Base-by-base conservation (phyloP, 2,113 vertebrate species). In the Rhinichthys klamathensis region DNA sequence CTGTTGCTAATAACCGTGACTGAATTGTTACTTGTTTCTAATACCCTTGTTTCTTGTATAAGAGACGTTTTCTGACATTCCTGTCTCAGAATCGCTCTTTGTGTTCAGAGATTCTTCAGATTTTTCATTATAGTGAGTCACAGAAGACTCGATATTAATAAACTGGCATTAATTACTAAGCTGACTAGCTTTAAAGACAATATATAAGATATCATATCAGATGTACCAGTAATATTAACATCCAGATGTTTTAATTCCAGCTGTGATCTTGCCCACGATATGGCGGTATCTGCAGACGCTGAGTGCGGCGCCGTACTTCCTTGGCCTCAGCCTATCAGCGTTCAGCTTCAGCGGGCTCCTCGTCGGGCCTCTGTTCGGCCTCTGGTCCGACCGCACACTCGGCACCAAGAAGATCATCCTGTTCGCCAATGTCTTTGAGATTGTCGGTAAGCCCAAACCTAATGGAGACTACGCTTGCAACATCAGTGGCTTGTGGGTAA, bases 201-300 rank as follows among this genome's bases (percentile, higher is more conserved):
- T 79, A 61, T 2, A 21, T 11, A 21, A 2, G 51, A 27, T 21
- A 51, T 8, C 30, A 10, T 8, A 67, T 35, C 30, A 35, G 65
- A 67, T 38, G 3, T 69, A 9, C 6, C 25, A 13, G 16, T 32
- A 16, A 30, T 30, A 63, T 67, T 16, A 0, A 69, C 2, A 21
- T 12, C 0, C 51, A 11, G n/a, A 27, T 27, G 25, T 32, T 30
- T 76, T 46, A 0, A 16, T 25, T 76, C 41, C 27, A 96, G 96
- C 96, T 84, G 96, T 96, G 79, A 96, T 96, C 86, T 89, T 96
- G 56, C 96, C 96, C 16, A 96, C 96, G 3, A 94, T 96, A 90
- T 96, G 96, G 96, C 91, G 80, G 38, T 96, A 96, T 83, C 86
- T 96, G 89, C 95, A 96, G 89, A 95, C 91, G 3, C 90, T 96